Conservation (phyloP, 2,888 invertebrate genomes). For the Microplitis deprimator region DNA sequence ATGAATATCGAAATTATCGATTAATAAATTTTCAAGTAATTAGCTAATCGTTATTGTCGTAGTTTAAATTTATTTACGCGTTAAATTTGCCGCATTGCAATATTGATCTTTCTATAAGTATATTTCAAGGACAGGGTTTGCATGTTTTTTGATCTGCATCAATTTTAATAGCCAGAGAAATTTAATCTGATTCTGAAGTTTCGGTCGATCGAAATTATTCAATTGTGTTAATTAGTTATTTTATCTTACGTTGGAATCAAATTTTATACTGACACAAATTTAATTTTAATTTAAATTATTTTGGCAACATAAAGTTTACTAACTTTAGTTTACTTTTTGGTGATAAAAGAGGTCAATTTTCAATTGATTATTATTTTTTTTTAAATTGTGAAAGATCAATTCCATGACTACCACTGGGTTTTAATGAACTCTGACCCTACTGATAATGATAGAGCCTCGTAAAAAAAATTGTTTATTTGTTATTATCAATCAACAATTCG, state of each 20-base stretch:
- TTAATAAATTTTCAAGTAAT: neutral
- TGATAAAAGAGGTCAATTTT: too few relatives aligned
- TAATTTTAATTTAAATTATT: too few relatives aligned
- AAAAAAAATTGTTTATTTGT: neutral
- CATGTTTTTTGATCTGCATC: slow-evolving; percentile 21
- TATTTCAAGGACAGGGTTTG: slow-evolving; percentile 30
- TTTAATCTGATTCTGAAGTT: slow-evolving; percentile 19
- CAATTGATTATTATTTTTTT: too few relatives aligned
- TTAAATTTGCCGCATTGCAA: slow-evolving; percentile 27
- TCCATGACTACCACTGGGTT: too few relatives aligned
- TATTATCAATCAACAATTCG: neutral
- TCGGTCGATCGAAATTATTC: slow-evolving; percentile 21
- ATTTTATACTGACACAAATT: too few relatives aligned
- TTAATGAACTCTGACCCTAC: too few relatives aligned
- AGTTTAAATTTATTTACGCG: neutral
- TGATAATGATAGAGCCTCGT: too few relatives aligned
- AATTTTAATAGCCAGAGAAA: neutral
- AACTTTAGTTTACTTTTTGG: too few relatives aligned
- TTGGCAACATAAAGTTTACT: too few relatives aligned
- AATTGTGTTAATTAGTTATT: slow-evolving; percentile 49
- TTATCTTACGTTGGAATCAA: slow-evolving; percentile 35
- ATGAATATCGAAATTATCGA: neutral
- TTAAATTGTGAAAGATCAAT: too few relatives aligned
- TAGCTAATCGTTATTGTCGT: neutral
- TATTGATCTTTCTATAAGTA: slow-evolving; percentile 22